Percentiles rank a stretch among this genome's conserved stretches.
These are phyloP conservation scores for Chorisops tibialis DNA, from an alignment of 2,888 invertebrate genomes.

Conservation along the genomic window DNA sequence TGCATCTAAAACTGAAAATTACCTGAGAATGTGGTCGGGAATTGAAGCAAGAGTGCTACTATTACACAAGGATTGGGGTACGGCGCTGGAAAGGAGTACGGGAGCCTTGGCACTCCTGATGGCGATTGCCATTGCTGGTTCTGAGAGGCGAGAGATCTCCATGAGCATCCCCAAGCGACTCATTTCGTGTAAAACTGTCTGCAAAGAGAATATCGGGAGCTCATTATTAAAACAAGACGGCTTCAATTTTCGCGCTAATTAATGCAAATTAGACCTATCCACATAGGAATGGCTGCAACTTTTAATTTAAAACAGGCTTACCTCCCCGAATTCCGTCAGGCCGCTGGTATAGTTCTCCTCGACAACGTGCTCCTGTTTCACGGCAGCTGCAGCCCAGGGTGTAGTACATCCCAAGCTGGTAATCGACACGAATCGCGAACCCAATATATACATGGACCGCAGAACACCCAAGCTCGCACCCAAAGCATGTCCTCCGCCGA, in stretches of 20 bases:
- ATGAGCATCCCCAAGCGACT: constrained; percentile 69
- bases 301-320: constrained; percentile 32
- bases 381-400: constrained; percentile 57
- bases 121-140: constrained; percentile 61
- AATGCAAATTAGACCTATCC: not conserved
- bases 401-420: constrained; percentile 65
- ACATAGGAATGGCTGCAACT: not conserved
- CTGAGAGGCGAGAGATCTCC: constrained; percentile 63
- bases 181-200: constrained; percentile 64
- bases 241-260: not conserved
- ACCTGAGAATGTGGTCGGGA: constrained; percentile 74
- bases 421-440: constrained; percentile 64
- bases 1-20: constrained; percentile 21
- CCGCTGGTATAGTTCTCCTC: constrained; percentile 50
- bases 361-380: constrained; percentile 39
- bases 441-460: constrained; percentile 63
- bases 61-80: constrained; percentile 61
- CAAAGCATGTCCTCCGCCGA: constrained; percentile 66
- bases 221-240: not conserved
- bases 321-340: constrained; percentile 52
- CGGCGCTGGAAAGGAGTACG: constrained; percentile 64
- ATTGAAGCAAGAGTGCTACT: constrained; percentile 71
- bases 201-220: constrained; percentile 26
- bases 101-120: constrained; percentile 61
- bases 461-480: constrained; percentile 65